Base-by-base conservation (phyloP, 2,113 vertebrate species). In the Trochalopteron elliotii region DNA sequence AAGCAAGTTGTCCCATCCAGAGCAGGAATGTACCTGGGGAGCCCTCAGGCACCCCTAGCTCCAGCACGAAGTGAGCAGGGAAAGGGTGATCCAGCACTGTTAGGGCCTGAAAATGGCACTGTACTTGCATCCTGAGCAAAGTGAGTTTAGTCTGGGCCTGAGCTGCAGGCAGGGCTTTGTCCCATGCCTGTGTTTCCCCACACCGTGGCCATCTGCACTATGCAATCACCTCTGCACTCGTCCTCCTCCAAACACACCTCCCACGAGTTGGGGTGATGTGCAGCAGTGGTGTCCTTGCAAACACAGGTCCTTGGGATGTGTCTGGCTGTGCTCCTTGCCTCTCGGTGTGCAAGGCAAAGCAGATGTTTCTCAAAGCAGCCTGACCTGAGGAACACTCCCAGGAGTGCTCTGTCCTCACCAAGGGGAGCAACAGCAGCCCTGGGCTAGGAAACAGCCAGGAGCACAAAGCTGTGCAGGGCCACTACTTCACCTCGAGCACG, bases 401-500 rank as follows among this genome's bases (percentile, higher is more conserved):
- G 47, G 39, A 31, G 12, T 7, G 56, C 28, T 71, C 52, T 33
- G 11, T 65, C 40, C 27, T 52, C 28, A 23, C 28, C n/a, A 56
- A 30, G 19, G 2, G 39, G 22, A 75, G 63, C 19, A 44, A 40
- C 83, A 63, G 33, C 47, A 78, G 27, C 31, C 33, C 72, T 4
- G 4, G 76, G 23, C 20, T n/a, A 25, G 71, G 57, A 87, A 55
- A 27, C 14, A 49, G 77, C 23, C 0, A 0, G 49, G 35, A 79
- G 40, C 35, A 27, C 20, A 49, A 65, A 67, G 22, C 37, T 68
- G 33, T 21, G 53, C 86, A 25, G 61, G 44, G 53, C 27, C 75
- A 11, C 35, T 28, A 0, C 49, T 33, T 44, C 60, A 64, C 25
- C 42, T 81, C 0, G 0, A 65, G 68, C 59, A 37, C 0, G 0